Conservation (phyloP, 2,888 invertebrate species). For the Dioctria rufipes region DNA sequence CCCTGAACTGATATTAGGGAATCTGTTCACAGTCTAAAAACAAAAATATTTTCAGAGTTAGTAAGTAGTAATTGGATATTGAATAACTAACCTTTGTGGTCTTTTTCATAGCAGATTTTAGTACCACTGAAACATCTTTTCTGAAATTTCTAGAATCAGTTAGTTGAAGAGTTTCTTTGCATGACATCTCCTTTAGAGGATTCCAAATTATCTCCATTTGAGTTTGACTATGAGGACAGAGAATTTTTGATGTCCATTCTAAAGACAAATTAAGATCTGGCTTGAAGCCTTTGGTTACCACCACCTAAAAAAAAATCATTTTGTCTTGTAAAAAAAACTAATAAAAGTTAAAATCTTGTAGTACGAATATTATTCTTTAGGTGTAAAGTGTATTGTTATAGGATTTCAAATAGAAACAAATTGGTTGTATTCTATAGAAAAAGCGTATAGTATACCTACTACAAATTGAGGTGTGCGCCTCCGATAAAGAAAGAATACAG, state of each 20-base stretch:
- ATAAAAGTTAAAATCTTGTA: too few species aligned
- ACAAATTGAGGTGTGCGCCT: too few species aligned
- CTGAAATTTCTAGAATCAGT: conserved; percentile 77
- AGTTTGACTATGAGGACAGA: conserved; percentile 74
- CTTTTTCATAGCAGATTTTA: conserved; percentile 73
- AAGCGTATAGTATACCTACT: too few species aligned
- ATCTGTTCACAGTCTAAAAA: conserved; percentile 66
- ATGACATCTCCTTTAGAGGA: conserved; percentile 75
- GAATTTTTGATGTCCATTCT: conserved; percentile 73
- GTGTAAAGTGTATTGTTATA: too few species aligned
- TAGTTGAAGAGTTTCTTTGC: conserved; percentile 77
- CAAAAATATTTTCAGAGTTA: not conserved
- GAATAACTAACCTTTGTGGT: conserved; percentile 30
- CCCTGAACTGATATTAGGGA: conserved; percentile 65
- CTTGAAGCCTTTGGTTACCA: conserved; percentile 73
- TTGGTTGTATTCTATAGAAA: too few species aligned
- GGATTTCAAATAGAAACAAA: too few species aligned
- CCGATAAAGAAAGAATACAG: too few species aligned
- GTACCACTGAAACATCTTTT: conserved; percentile 78
- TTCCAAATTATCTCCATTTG: conserved; percentile 77
- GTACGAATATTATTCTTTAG: too few species aligned
- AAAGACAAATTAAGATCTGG: conserved; percentile 75
- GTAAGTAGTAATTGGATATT: not conserved
- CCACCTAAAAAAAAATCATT: conserved; percentile 70
- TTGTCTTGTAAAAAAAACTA: too few species aligned